Evolutionary conservation across 1,140 invertebrate genomes (phyloP).

Genomic region (Dermatophagoides farinae): DNA sequence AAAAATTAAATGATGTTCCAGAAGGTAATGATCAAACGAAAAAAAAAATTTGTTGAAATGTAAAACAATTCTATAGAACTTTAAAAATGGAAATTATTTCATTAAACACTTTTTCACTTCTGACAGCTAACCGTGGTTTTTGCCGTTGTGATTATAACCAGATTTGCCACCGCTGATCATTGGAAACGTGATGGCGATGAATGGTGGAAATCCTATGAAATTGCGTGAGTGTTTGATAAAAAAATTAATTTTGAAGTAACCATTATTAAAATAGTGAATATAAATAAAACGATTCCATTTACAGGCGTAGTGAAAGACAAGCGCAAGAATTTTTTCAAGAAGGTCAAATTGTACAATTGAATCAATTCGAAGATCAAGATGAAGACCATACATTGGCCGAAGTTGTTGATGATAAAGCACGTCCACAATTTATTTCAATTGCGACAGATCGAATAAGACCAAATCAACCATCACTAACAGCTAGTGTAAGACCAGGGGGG

Average conservation of each 20-base stretch:
- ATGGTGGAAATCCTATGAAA: conserved; percentile 4
- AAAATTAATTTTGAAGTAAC: neutral
- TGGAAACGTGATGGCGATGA: neutral
- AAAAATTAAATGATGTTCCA: too few relatives aligned
- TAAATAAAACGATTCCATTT: too few relatives aligned
- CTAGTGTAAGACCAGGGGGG: too few relatives aligned
- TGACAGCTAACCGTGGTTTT: too few relatives aligned
- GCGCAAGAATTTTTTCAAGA: neutral
- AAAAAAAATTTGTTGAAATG: too few relatives aligned
- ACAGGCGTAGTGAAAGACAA: neutral
- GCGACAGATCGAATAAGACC: neutral
- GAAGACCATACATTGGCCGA: neutral
- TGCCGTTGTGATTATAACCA: neutral
- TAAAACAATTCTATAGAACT: too few relatives aligned
- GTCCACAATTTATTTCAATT: neutral
- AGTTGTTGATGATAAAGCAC: neutral
- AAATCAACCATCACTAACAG: neutral
- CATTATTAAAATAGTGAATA: too few relatives aligned
- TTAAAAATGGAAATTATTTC: too few relatives aligned
- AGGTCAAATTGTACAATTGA: neutral
- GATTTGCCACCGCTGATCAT: neutral
- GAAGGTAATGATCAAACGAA: too few relatives aligned
- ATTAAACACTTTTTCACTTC: too few relatives aligned
- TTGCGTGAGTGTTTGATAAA: neutral
- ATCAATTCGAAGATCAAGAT: too few relatives aligned